These are phyloP conservation scores for Zaprionus nigranus DNA, from an alignment of 1,140 invertebrate genomes.

Conservation along the genomic window DNA sequence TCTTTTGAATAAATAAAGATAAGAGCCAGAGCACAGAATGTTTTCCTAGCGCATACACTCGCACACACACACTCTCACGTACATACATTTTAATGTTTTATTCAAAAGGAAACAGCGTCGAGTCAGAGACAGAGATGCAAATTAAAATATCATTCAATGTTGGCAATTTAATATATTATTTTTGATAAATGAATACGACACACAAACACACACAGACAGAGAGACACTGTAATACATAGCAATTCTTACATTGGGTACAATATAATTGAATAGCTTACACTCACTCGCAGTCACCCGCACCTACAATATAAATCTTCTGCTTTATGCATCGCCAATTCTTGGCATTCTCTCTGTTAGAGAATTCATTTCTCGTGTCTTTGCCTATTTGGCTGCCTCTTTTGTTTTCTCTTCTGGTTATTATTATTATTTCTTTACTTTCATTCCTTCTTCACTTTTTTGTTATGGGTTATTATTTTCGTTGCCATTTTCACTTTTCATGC, in stretches of 20 bases:
- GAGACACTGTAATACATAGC: slow-evolving; percentile 24
- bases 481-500: slow-evolving; percentile 48
- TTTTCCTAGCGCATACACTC: slow-evolving; percentile 47
- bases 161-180: slow-evolving; percentile 84
- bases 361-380: slow-evolving; percentile 26
- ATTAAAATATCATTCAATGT: slow-evolving; percentile 83
- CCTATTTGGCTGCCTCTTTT: slow-evolving; percentile 28
- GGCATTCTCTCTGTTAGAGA: slow-evolving; percentile 25
- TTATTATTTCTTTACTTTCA: slow-evolving; percentile 14
- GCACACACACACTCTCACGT: slow-evolving; percentile 14
- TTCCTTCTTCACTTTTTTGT: slow-evolving; percentile 14
- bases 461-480: slow-evolving; percentile 29
- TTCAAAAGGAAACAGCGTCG: slow-evolving; percentile 78
- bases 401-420: slow-evolving; percentile 10
- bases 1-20: slow-evolving; percentile 84
- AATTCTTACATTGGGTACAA: slow-evolving; percentile 32
- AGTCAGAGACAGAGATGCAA: slow-evolving; percentile 76
- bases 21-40: slow-evolving; percentile 65
- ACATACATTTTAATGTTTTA: slow-evolving; percentile 79
- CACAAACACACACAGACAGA: slow-evolving; percentile 20
- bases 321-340: slow-evolving; percentile 48
- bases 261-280: slow-evolving; percentile 46
- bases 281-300: slow-evolving; percentile 17
- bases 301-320: slow-evolving; percentile 51
- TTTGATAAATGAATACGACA: slow-evolving; percentile 80